Conservation (phyloP, 2,888 invertebrate species). For the Apamea sordens region DNA sequence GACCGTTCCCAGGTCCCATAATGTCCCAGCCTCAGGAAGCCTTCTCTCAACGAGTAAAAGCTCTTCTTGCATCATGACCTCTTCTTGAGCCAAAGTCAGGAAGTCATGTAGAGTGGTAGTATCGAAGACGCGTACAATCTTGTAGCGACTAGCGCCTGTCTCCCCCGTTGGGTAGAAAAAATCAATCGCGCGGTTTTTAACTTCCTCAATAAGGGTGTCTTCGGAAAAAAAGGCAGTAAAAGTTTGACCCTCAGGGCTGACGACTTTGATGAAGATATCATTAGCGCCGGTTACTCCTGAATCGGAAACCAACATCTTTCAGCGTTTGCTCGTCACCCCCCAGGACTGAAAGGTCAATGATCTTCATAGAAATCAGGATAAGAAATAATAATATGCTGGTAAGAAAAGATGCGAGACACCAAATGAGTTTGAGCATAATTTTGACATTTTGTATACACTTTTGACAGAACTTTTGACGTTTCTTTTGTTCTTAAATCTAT, state of each 20-base stretch:
- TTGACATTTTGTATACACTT: slow-evolving; percentile 59
- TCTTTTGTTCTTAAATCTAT: background rate
- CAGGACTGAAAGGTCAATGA: slow-evolving; percentile 39
- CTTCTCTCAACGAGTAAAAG: slow-evolving; percentile 82
- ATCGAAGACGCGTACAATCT: slow-evolving; percentile 83
- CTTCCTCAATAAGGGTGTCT: slow-evolving; percentile 84
- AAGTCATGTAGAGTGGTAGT: slow-evolving; percentile 84
- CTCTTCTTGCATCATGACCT: slow-evolving; percentile 82
- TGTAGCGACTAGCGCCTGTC: slow-evolving; percentile 80
- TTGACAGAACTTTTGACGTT: slow-evolving; percentile 32
- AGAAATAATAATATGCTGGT: slow-evolving; percentile 76
- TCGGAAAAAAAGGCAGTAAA: slow-evolving; percentile 81
- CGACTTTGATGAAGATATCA: slow-evolving; percentile 82
- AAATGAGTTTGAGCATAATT: slow-evolving; percentile 79
- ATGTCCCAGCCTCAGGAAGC: slow-evolving; percentile 81
- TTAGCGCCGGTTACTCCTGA: slow-evolving; percentile 72
- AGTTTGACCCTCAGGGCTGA: slow-evolving; percentile 84
- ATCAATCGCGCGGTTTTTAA: slow-evolving; percentile 83
- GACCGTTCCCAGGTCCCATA: slow-evolving; percentile 86
- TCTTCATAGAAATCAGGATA: slow-evolving; percentile 65
- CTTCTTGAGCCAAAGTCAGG: slow-evolving; percentile 82
- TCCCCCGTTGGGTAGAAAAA: slow-evolving; percentile 86
- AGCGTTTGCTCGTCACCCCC: background rate
- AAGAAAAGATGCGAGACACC: slow-evolving; percentile 74
- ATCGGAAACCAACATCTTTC: slow-evolving; percentile 82